phyloP scores from a whole-genome alignment of 2,797 vertebrate genomes.

The Lepilemur ruficaudatus region DNA sequence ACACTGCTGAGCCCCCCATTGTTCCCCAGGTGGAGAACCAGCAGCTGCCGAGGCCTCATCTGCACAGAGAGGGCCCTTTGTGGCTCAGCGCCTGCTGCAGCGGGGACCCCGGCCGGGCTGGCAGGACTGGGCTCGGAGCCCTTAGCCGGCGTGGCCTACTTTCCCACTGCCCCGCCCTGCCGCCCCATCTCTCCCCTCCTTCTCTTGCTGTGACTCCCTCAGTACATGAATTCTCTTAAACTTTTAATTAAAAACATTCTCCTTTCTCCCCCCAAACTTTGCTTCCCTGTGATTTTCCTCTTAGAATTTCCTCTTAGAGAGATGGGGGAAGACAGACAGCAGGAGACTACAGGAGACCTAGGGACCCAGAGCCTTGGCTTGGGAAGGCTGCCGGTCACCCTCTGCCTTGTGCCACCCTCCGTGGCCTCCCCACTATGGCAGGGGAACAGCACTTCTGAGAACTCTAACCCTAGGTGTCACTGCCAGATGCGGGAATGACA shows the following conservation, averaged over 20 bases:
- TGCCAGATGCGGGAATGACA: neutral
- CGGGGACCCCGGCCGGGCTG: rapidly evolving
- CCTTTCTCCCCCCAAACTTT: constrained; percentile 50
- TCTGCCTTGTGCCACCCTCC: neutral
- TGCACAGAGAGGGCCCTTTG: neutral
- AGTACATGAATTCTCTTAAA: constrained; percentile 72
- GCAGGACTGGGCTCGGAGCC: neutral
- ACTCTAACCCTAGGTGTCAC: rapidly evolving
- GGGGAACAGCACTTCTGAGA: neutral
- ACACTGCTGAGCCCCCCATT: neutral
- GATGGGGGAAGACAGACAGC: neutral
- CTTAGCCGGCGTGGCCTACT: constrained; percentile 45
- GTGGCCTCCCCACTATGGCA: neutral
- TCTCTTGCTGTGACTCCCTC: constrained; percentile 54
- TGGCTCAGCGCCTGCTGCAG: neutral
- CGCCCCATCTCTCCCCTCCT: neutral
- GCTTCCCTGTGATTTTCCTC: constrained; percentile 55
- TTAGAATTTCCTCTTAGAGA: constrained; percentile 48
- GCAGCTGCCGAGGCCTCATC: neutral
- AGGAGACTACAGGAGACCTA: rapidly evolving
- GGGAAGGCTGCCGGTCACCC: neutral
- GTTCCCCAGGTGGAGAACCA: neutral
- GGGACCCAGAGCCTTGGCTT: neutral
- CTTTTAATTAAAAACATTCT: constrained; percentile 78
- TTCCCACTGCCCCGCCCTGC: neutral